Percentiles rank a stretch among this genome's conserved stretches.
These are phyloP conservation scores for Delia radicum DNA, from an alignment of 1,140 invertebrate genomes.

Conservation along the genomic window DNA sequence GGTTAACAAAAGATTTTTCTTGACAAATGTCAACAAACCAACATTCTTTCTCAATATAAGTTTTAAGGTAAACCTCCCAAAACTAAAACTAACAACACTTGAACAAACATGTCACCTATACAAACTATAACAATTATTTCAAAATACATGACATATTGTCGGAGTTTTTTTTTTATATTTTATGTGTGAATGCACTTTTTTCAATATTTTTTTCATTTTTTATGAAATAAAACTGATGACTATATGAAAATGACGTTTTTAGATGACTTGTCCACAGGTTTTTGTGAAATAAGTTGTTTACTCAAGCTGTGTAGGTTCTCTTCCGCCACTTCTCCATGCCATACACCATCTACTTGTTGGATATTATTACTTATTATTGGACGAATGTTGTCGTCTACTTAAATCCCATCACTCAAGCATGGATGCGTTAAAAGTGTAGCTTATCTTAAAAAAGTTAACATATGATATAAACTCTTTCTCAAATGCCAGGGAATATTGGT, in stretches of 20 bases:
- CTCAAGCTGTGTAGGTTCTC: background rate
- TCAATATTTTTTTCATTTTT: too few relatives aligned
- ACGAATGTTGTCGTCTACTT: background rate
- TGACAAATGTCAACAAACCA: background rate
- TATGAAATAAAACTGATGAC: background rate
- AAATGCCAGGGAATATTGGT: background rate
- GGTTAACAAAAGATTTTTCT: background rate
- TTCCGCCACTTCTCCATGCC: background rate
- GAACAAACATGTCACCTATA: conserved; percentile 16
- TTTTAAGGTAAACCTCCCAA: background rate
- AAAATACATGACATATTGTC: background rate
- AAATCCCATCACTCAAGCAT: conserved; percentile 17
- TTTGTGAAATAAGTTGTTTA: conserved; percentile 16
- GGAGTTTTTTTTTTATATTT: background rate
- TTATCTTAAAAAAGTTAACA: conserved; percentile 11
- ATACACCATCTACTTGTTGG: too few relatives aligned
- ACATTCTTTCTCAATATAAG: background rate
- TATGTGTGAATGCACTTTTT: background rate
- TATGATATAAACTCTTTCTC: background rate
- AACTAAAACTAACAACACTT: background rate
- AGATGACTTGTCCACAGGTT: conserved; percentile 14
- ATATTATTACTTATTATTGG: background rate
- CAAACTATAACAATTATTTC: conserved; percentile 12
- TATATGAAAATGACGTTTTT: conserved; percentile 17
- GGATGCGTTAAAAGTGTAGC: conserved; percentile 20